phyloP scores from a whole-genome alignment of 2,888 invertebrate species.

The Mesorhabditis sp. region DNA sequence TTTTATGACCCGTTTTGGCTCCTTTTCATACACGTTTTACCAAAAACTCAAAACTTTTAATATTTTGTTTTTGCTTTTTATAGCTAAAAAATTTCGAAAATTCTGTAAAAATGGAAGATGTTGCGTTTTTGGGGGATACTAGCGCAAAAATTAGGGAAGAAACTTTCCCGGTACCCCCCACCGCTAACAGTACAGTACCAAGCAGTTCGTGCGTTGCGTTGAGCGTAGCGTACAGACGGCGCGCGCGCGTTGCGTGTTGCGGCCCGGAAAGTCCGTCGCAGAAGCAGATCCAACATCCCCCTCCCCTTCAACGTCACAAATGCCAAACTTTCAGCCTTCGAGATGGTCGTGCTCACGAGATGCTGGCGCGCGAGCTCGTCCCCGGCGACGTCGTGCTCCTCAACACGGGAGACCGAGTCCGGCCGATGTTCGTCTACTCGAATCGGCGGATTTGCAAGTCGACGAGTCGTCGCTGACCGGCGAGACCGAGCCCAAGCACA shows the following conservation, averaged over 20 bases:
- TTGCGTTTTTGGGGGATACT: too few relatives aligned
- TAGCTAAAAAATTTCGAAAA: too few relatives aligned
- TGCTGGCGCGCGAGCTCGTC: constrained; percentile 88
- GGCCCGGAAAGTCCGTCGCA: constrained; percentile 95
- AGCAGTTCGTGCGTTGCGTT: too few relatives aligned
- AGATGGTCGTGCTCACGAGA: constrained; percentile 47
- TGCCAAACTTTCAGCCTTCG: constrained; percentile 38
- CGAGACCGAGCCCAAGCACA: constrained; percentile 85
- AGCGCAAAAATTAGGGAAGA: too few relatives aligned
- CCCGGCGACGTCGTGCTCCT: constrained; percentile 92
- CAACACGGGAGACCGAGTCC: constrained; percentile 90
- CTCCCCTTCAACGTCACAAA: constrained; percentile 66
- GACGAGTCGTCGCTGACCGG: constrained; percentile 99
- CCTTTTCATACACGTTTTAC: too few relatives aligned
- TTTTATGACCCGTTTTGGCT: too few relatives aligned
- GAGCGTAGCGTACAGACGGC: too few relatives aligned
- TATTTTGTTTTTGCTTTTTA: too few relatives aligned
- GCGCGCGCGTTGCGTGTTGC: constrained; percentile 75
- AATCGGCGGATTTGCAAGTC: constrained; percentile 84
- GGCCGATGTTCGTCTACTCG: constrained; percentile 89
- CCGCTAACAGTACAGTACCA: too few relatives aligned
- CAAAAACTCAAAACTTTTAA: constrained; percentile 62
- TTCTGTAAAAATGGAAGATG: too few relatives aligned
- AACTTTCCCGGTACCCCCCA: too few relatives aligned
- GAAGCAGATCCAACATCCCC: constrained; percentile 91